Evolutionary conservation across 2,797 vertebrate species (phyloP).

Genomic region (Numenius phaeopus): DNA sequence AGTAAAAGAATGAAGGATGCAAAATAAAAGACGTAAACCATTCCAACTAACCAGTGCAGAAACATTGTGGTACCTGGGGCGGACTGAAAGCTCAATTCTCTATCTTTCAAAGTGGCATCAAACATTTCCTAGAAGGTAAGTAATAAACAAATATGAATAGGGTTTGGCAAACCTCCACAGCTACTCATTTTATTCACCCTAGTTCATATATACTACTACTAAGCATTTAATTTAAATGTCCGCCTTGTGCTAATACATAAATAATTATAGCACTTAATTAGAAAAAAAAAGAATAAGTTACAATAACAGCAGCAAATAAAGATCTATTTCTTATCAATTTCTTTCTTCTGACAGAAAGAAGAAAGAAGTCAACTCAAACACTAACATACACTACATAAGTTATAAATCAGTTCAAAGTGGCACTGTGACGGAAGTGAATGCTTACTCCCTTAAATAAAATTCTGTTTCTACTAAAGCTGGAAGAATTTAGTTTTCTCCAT

Average conservation of each 20-base stretch:
- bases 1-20: conserved; percentile 96
- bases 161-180: not conserved
- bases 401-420: not conserved
- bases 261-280: not conserved
- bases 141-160: not conserved
- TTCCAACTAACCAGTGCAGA: conserved; percentile 96
- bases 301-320: not conserved
- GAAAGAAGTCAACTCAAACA: not conserved
- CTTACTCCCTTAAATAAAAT: not conserved
- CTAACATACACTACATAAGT: not conserved
- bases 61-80: conserved; percentile 98
- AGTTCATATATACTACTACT: not conserved
- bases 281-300: not conserved
- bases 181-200: not conserved
- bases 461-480: not conserved
- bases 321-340: not conserved
- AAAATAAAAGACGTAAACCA: conserved; percentile 99
- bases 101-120: conserved; percentile 93
- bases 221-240: not conserved
- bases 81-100: conserved; percentile 93
- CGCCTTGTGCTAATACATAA: not conserved
- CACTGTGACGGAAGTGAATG: not conserved
- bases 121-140: conserved; percentile 91
- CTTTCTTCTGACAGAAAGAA: not conserved
- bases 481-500: not conserved